Evolutionary conservation across 2,888 invertebrate genomes (phyloP), one percentile per base, ranked within the genome.

Genomic region (Philhelius pedissequus): DNA sequence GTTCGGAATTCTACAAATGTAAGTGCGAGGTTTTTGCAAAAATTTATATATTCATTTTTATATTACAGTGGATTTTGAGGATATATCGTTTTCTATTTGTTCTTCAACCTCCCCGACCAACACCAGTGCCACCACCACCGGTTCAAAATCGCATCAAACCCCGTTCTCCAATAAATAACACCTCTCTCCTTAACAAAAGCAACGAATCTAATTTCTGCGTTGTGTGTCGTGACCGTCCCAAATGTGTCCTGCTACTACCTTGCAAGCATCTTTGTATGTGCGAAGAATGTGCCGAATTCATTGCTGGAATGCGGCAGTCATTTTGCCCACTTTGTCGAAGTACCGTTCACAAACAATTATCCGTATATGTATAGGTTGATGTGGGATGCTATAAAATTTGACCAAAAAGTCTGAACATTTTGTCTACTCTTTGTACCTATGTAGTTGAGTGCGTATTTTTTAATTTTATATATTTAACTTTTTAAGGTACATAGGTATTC

Each of bases 241-340:
- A 88, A 78, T 87, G 87, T 76, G 87, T 88, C 8, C 71, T 88
- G 0, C 62, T 88, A 13, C 27, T 88, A 18, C 88, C 88, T 1
- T 88, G 88, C 71, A 87, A 86, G n/a, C 88, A 88, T 79, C 84
- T 88, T n/a, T 88, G 88, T 11, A 76, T 88, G 73, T 88, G 88
- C 78, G 77, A 87, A 20, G 87, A 87, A 30, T 88, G 88, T 66
- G 83, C 86, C 0, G 81, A 87, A 27, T 86, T 78, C 52, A 86
- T 87, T 50, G 38, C 54, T 0, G 30, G 56, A 5, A 66, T 48
- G 22, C 78, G 84, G 3, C 50, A 69, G 7, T 43, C 80, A 11
- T 80, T 75, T n/a, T 88, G 88, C 35, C 88, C 88, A 1, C 50
- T 88, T 0, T 88, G 88, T 54, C 87, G 88, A 0, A 78, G 83